A percentile compares a stretch with the other conserved stretches of the same genome.
phyloP scores from a whole-genome alignment of 2,888 invertebrate species.

The Timema podura region DNA sequence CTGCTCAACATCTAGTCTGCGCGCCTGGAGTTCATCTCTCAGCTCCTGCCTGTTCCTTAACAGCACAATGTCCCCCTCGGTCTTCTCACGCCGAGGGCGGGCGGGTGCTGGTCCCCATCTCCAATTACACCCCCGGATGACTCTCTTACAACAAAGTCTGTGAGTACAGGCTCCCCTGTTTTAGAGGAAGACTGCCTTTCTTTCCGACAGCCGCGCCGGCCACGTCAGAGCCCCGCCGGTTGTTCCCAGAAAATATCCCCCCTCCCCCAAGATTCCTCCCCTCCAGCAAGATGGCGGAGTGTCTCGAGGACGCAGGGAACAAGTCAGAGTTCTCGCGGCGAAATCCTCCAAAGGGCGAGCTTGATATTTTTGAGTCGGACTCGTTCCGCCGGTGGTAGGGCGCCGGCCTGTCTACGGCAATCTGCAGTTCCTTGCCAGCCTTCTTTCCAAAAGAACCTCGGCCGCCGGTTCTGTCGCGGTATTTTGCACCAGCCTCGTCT shows the following conservation, averaged over 20 bases:
- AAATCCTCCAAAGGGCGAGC: constrained; percentile 65
- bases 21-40: constrained; percentile 47
- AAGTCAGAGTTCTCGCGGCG: constrained; percentile 81
- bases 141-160: constrained; percentile 56
- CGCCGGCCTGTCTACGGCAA: constrained; percentile 31
- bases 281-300: constrained; percentile 67
- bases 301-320: constrained; percentile 68
- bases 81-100: constrained; percentile 78
- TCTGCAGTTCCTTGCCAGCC: constrained; percentile 32
- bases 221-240: constrained; percentile 38
- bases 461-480: constrained; percentile 10
- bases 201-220: constrained; percentile 23
- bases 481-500: constrained; percentile 37
- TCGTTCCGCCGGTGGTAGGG: constrained; percentile 65
- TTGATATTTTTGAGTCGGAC: constrained; percentile 64
- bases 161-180: constrained; percentile 62
- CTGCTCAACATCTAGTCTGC: constrained; percentile 47
- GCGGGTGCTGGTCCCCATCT: constrained; percentile 41
- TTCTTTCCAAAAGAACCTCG: constrained; percentile 20
- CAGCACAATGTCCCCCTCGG: constrained; percentile 81
- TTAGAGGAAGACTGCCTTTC: constrained; percentile 32
- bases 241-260: constrained; percentile 27
- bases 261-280: constrained; percentile 44
- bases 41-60: constrained; percentile 57
- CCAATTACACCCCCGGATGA: constrained; percentile 44